phyloP scores from a whole-genome alignment of 2,888 invertebrate species.

The Gastrophysa polygoni region DNA sequence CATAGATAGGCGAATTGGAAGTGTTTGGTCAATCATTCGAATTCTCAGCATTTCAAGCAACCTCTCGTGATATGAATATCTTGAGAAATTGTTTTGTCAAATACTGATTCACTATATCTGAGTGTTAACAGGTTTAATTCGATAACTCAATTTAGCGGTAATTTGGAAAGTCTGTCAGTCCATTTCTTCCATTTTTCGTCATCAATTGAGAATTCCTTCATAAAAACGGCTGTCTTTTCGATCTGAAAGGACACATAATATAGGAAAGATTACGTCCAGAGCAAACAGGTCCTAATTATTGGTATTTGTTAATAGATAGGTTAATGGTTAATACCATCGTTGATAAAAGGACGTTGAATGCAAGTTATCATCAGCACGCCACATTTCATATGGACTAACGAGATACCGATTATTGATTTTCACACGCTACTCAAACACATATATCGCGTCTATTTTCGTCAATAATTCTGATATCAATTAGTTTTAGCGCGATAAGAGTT shows the following conservation, averaged over 20 bases:
- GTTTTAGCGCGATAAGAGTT: constrained; percentile 17
- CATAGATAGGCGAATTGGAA: too few species aligned
- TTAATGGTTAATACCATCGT: not conserved
- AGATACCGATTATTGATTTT: constrained; percentile 25
- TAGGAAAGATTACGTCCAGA: constrained; percentile 1
- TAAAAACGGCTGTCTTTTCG: not conserved
- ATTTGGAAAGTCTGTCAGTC: too few species aligned
- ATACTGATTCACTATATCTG: too few species aligned
- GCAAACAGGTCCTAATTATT: constrained; percentile 44
- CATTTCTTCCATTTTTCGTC: too few species aligned
- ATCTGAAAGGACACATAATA: not conserved
- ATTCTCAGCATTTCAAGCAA: too few species aligned
- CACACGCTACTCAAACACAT: constrained; percentile 19
- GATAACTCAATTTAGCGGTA: too few species aligned
- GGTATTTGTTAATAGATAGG: constrained; percentile 36
- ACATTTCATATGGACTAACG: constrained; percentile 15
- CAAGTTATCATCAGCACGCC: constrained; percentile 24
- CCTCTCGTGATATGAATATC: too few species aligned
- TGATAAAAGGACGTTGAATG: constrained; percentile 32
- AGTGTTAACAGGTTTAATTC: too few species aligned
- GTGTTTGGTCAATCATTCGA: too few species aligned
- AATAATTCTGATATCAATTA: constrained; percentile 13
- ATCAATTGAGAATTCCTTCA: too few species aligned
- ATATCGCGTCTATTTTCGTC: constrained; percentile 7
- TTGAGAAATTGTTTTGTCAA: too few species aligned